Base-by-base conservation (phyloP, 92 coral and sea anemone genomes). In the Zoanthus gigantus region DNA sequence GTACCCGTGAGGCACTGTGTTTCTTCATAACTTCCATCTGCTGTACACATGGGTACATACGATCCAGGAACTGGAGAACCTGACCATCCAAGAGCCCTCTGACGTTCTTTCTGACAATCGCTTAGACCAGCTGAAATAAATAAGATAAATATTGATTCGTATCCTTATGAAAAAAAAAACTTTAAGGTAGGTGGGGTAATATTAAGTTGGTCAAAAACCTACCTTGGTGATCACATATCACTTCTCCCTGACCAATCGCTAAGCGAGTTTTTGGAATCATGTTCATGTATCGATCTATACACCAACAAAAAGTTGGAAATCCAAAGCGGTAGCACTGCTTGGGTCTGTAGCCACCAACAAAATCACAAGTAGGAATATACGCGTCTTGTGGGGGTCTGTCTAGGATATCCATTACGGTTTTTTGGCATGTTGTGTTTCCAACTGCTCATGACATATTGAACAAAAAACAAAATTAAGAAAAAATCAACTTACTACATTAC, bases 31-130 rank as follows among this genome's bases (percentile, higher is more conserved):
- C 89, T 88, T 88, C 98, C 98, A 81, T 90, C 91, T 48, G 94
- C 93, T 71, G 95, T 93, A 75, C 98, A 96, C 56, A 89, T 83
- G 6, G 98, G 98, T 47, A 95, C 93, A 73, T 90, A 87, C 14
- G 90, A 84, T 42, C 98, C 98, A 67, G 92, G 95, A 32, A 90
- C 83, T 57, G 98, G 86, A 53, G 71, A 77, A 42, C 94, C 96
- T 29, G 78, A 81, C 94, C 96, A 93, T 69, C 94, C 96, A 23
- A 93, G 72, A 28, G 89, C 78, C 79, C 54, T 90, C 37, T 93
- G 98, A 23, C 96, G 92, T 47, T 93, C 98, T 65, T 61, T 80
- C 76, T 95, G 98, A 67, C 98, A 95, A 13, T 89, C 90, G 67
- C 90, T 73, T 54, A 95, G 88, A 72, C 98, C 98, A 63, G 98